Evolutionary conservation across 2,113 vertebrate genomes (phyloP), one percentile per base, ranked within the genome.

Genomic region (Felis chaus): DNA sequence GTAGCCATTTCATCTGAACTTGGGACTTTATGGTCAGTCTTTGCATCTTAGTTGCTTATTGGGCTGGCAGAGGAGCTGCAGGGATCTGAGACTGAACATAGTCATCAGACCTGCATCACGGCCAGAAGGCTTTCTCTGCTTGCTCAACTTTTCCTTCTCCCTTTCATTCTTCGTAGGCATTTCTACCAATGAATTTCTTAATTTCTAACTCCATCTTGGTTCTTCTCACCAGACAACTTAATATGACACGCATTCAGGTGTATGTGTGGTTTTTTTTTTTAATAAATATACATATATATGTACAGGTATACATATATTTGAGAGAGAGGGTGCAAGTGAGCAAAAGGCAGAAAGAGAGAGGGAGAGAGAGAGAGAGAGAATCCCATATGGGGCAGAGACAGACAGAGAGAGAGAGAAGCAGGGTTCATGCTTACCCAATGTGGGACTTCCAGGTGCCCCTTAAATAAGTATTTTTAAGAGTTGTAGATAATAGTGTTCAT

Each of bases 151-250:
- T 50, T 50, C 7, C 29, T 88, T 31, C 11, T 95, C 15, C 14
- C 41, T 25, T 84, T 90, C 13, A 73, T 95, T 89, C 33, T 95
- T 76, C 1, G 21, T 63, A 82, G 74, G 10, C n/a, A 91, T 95
- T 86, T 92, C 63, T 74, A 48, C 73, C 13, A 39, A 81, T 78
- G 45, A 63, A 50, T 76, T 81, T 96, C 50, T 96, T 91, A 74
- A 86, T 50, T 73, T 93, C 31, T 94, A 55, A 78, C 4, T 91
- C n/a, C 4, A 13, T 83, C 36, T 93, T 95, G 45, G 7, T 39
- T 86, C 13, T 78, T 1, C 21, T 92, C 91, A 55, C 21, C 14
- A 69, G 61, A 88, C 48, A 89, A 68, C 29, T 27, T 91, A 53
- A 97, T 66, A 12, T 69, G 57, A 93, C 15, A 84, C 7, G 79